phyloP scores from a whole-genome alignment of 2,113 vertebrate genomes.

The Nerophis lumbriciformis region DNA sequence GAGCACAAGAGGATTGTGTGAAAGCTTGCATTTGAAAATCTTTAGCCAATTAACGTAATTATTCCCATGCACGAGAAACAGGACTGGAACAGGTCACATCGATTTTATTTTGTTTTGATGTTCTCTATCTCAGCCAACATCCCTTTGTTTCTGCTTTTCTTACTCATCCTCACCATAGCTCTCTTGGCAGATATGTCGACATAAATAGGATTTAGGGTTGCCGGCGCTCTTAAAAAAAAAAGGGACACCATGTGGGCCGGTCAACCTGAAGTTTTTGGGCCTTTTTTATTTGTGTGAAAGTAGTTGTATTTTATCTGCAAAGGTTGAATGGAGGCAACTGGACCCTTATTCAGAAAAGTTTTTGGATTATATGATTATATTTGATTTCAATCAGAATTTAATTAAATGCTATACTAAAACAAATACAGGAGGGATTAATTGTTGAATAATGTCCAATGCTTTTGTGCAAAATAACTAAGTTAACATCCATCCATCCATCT shows the following conservation, averaged over 20 bases:
- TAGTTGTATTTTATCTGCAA: too few species aligned
- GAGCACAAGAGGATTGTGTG: slow-evolving; percentile 46
- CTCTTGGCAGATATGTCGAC: slow-evolving; percentile 14
- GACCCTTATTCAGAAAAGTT: too few species aligned
- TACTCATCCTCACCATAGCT: slow-evolving; percentile 9
- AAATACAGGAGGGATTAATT: too few species aligned
- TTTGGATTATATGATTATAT: too few species aligned
- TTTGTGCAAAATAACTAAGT: too few species aligned
- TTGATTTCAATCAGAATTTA: too few species aligned
- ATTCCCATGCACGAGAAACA: slow-evolving; percentile 50
- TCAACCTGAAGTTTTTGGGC: too few species aligned
- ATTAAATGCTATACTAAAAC: too few species aligned
- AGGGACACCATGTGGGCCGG: slow-evolving; percentile 7
- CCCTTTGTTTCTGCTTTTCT: slow-evolving; percentile 16
- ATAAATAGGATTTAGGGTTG: slow-evolving; percentile 6
- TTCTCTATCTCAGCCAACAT: slow-evolving; percentile 36
- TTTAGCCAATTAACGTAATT: slow-evolving; percentile 66
- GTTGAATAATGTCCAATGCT: too few species aligned
- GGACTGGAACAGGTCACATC: slow-evolving; percentile 45
- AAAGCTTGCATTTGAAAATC: slow-evolving; percentile 45
- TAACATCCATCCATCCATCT: too few species aligned
- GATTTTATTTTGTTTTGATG: slow-evolving; percentile 60
- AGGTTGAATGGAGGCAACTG: too few species aligned
- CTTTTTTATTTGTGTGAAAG: too few species aligned
- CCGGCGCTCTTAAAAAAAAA: background rate